phyloP scores from a whole-genome alignment of 2,113 vertebrate species.

The Scartelaos histophorus region DNA sequence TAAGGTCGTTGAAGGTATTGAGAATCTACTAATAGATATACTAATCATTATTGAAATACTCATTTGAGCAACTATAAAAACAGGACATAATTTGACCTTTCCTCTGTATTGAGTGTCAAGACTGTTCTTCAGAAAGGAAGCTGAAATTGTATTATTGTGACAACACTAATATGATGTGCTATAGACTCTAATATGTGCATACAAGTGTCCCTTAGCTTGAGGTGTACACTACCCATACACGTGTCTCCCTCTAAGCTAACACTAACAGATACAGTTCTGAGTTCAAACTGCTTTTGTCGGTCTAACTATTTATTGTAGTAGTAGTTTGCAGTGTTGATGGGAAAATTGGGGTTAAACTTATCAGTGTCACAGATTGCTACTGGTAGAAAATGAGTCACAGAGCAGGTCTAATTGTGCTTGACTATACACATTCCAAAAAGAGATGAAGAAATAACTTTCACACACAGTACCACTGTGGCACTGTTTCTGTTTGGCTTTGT shows the following conservation, averaged over 20 bases:
- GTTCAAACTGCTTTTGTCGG: background rate
- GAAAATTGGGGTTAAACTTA: background rate
- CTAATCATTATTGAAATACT: too few relatives aligned
- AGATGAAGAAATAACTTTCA: background rate
- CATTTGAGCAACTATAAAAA: too few relatives aligned
- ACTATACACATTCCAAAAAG: constrained; percentile 15
- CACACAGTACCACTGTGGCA: background rate
- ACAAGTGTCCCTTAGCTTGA: constrained; percentile 22
- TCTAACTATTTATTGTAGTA: too few relatives aligned
- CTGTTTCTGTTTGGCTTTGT: background rate
- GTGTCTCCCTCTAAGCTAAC: constrained; percentile 14
- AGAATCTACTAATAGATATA: too few relatives aligned
- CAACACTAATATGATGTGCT: background rate
- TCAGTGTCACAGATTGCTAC: constrained; percentile 8
- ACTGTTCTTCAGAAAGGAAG: too few relatives aligned
- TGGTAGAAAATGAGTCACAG: constrained; percentile 18
- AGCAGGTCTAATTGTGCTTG: background rate
- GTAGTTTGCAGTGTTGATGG: background rate
- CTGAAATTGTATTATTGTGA: too few relatives aligned
- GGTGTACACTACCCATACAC: constrained; percentile 30
- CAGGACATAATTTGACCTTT: too few relatives aligned
- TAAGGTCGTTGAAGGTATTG: too few relatives aligned
- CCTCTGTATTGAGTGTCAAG: too few relatives aligned
- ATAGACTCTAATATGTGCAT: constrained; percentile 27
- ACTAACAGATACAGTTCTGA: constrained; percentile 8